Base-by-base conservation (phyloP, 2,113 vertebrate species). In the Psittacula cyanocephala region DNA sequence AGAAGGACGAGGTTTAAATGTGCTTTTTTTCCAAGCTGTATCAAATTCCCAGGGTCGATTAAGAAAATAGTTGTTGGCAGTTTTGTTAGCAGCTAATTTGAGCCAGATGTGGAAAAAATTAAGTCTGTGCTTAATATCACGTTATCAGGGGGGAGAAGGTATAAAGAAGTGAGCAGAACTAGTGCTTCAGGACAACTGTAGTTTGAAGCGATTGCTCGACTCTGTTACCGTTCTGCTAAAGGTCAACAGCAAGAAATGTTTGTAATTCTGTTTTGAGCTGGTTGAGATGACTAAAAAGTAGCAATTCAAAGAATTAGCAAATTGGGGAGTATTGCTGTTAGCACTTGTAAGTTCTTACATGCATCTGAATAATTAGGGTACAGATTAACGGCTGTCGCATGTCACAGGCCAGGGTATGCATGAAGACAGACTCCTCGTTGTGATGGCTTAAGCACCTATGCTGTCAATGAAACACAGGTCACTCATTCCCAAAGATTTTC, bases 11-110 rank as follows among this genome's bases (percentile, higher is more conserved):
- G 76, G 52, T 77, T 96, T 96, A 93, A 97, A 95, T 97, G 89
- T 78, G 88, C 89, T 95, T 97, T 95, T 59, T 59, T 96, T 92
- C 74, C 88, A 93, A 93, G 81, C 81, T 78, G 69, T 97, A 79
- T 96, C 92, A 91, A 93, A 97, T 97, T 96, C 89, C 96, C 95
- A 95, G 80, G 95, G 92, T 96, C 93, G 94, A 93, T 97, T 91
- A 96, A 96, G 95, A 94, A 97, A 95, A 92, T 91, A 96, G 93
- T 93, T 96, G 85, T 85, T 97, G 91, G 96, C 96, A 96, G 95
- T 95, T 97, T 97, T 96, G 91, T 97, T 96, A 91, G 71, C 86
- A 93, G 88, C 79, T 96, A 81, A 87, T 95, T 72, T 95, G 95
- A 97, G 85, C 89, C 96, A 89, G 93, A 93, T 92, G 95, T 95